Percentiles rank a stretch among this genome's conserved stretches.
Evolutionary conservation across 2,113 vertebrate species (phyloP).

Genomic region (Oncorhynchus nerka): DNA sequence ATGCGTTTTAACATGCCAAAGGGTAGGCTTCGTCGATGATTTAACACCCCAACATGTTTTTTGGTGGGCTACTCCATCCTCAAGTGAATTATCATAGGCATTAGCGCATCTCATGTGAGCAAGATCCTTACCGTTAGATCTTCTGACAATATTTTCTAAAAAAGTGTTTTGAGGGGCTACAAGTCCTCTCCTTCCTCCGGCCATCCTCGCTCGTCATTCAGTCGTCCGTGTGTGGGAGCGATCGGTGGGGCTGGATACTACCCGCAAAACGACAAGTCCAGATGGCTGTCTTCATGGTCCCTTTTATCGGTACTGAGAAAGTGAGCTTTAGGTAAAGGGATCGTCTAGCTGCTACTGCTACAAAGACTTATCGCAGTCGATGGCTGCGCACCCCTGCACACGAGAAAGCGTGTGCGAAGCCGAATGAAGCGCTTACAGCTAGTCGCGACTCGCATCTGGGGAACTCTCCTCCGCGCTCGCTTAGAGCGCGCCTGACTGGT

Average conservation of each 20-base stretch:
- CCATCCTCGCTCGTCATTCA: slow-evolving; percentile 80
- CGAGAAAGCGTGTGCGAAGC: background rate
- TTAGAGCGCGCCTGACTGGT: slow-evolving; percentile 1
- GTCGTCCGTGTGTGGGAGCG: slow-evolving; percentile 42
- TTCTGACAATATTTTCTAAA: slow-evolving; percentile 93
- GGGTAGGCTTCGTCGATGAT: no score
- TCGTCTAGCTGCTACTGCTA: background rate
- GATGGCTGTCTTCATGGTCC: slow-evolving; percentile 73
- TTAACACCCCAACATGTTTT: background rate
- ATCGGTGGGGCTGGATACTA: slow-evolving; percentile 60
- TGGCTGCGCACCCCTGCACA: slow-evolving; percentile 13
- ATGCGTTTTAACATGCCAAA: no score
- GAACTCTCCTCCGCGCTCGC: background rate
- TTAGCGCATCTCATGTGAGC: background rate
- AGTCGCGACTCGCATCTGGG: slow-evolving; percentile 46
- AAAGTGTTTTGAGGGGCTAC: slow-evolving; percentile 97
- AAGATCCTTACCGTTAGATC: slow-evolving; percentile 87
- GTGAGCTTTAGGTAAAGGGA: slow-evolving; percentile 44
- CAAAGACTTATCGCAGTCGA: slow-evolving; percentile 30
- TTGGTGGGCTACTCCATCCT: background rate
- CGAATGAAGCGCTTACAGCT: background rate
- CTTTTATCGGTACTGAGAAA: slow-evolving; percentile 45
- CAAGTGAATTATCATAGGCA: background rate
- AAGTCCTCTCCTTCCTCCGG: slow-evolving; percentile 91
- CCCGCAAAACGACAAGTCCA: slow-evolving; percentile 41